phyloP scores from a whole-genome alignment of 2,113 vertebrate species.

The Trachemys scripta region DNA sequence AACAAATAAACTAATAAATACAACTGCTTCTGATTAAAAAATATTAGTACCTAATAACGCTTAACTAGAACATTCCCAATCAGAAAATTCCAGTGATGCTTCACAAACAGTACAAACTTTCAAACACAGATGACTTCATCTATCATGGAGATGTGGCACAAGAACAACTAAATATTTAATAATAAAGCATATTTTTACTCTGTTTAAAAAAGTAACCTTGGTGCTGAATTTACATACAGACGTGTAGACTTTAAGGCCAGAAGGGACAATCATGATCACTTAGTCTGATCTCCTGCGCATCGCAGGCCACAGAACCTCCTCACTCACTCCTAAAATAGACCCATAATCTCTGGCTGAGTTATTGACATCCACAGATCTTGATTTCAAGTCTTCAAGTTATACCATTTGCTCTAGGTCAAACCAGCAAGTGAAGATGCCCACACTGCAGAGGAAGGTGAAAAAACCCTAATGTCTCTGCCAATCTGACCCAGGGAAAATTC shows the following conservation, averaged over 20 bases:
- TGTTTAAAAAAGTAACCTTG: background rate
- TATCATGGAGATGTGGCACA: background rate
- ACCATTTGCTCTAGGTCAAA: background rate
- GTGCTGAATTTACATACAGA: background rate
- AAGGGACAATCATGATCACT: background rate
- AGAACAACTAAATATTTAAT: background rate
- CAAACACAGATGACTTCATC: rapidly evolving
- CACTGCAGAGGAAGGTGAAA: background rate
- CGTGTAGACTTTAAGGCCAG: background rate
- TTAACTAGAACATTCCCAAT: background rate
- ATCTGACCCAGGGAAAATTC: background rate
- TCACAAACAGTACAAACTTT: background rate
- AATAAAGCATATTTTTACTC: background rate
- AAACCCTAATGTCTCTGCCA: background rate
- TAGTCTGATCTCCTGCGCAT: background rate
- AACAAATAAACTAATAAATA: background rate
- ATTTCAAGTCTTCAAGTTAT: background rate
- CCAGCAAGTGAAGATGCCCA: background rate
- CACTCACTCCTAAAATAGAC: background rate
- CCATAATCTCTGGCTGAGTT: too few relatives aligned
- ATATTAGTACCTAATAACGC: background rate
- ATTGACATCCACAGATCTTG: background rate
- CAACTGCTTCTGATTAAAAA: background rate
- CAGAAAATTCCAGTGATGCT: background rate
- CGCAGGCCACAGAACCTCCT: background rate